Conservation (phyloP, 2,113 vertebrate species). For the Myotis brandtii region DNA sequence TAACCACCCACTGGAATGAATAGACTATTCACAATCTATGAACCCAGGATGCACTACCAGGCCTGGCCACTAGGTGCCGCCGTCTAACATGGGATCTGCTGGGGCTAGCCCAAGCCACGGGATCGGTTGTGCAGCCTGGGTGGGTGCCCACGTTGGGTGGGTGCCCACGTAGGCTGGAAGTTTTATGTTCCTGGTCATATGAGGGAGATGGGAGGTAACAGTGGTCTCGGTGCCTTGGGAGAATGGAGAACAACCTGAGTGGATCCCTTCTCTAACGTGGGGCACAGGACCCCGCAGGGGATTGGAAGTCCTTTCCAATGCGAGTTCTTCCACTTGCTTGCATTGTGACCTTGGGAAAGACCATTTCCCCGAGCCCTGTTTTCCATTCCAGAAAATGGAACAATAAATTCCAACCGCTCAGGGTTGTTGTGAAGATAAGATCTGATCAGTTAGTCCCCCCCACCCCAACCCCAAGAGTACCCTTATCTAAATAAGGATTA, state of each 20-base stretch:
- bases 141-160: not conserved
- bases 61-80: slow-evolving; percentile 4
- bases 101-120: not conserved
- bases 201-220: not conserved
- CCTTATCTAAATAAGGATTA: not conserved
- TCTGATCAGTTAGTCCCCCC: not conserved
- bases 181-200: not conserved
- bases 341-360: not conserved
- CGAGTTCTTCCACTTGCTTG: not conserved
- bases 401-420: not conserved
- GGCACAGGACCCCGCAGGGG: not conserved
- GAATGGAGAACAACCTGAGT: not conserved
- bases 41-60: not conserved
- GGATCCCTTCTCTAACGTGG: not conserved
- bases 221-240: not conserved
- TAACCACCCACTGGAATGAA: not conserved
- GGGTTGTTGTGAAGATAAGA: not conserved
- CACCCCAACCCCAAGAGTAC: not conserved
- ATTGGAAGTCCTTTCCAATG: not conserved
- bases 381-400: slow-evolving; percentile 46
- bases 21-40: not conserved
- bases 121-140: not conserved
- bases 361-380: not conserved
- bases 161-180: not conserved
- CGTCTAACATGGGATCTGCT: not conserved